These are phyloP conservation scores for Ephydatia muelleri DNA, from an alignment of 37 sponge, comb jelly and placozoan species.

Conservation along the genomic window DNA sequence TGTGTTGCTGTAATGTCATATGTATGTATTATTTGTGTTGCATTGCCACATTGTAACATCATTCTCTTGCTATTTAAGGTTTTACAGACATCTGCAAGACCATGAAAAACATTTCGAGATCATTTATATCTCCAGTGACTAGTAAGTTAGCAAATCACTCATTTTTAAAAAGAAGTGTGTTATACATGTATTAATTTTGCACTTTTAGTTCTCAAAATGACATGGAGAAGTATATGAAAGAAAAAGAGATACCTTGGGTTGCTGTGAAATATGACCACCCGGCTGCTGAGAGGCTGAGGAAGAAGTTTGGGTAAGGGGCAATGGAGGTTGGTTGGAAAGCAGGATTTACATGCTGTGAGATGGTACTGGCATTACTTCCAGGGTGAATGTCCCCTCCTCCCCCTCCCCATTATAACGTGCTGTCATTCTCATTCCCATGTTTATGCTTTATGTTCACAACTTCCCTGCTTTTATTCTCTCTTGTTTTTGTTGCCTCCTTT, in stretches of 20 bases:
- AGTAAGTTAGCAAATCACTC: slow-evolving; percentile 76
- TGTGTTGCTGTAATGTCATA: background rate
- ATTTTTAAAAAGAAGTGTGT: background rate
- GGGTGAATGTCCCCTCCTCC: background rate
- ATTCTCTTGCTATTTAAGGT: slow-evolving; percentile 38
- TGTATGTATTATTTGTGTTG: background rate
- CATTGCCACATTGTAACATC: background rate
- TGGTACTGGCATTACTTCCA: no score
- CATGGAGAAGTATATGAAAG: slow-evolving; percentile 68
- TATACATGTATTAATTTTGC: background rate
- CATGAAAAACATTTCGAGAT: slow-evolving; percentile 56
- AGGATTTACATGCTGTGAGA: background rate
- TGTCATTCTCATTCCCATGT: background rate
- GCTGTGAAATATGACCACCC: slow-evolving; percentile 38
- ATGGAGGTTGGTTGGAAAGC: background rate
- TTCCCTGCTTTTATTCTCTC: background rate
- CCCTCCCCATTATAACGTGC: background rate
- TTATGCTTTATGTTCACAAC: background rate
- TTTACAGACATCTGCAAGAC: slow-evolving; percentile 71
- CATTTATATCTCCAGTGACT: slow-evolving; percentile 83
- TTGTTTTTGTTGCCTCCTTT: no score
- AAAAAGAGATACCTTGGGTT: slow-evolving; percentile 71
- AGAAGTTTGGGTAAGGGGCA: slow-evolving; percentile 47
- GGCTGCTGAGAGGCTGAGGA: slow-evolving; percentile 42
- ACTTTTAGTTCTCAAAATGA: slow-evolving; percentile 53